phyloP scores from a whole-genome alignment of 2,113 vertebrate species.

The Nothocercus julius region DNA sequence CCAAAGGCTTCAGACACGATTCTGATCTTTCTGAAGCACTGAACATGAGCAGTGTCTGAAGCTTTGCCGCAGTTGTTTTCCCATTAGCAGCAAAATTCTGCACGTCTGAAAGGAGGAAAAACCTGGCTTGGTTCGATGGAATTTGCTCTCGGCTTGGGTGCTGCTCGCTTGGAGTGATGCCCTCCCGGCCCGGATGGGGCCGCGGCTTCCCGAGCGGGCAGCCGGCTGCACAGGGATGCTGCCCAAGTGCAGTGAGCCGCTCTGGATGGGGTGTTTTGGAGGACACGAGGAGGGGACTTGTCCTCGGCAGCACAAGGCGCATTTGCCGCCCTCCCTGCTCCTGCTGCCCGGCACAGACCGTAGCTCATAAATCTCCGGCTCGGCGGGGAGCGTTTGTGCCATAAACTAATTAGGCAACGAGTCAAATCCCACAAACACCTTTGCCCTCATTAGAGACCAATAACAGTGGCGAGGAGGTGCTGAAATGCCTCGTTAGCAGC shows the following conservation, averaged over 20 bases:
- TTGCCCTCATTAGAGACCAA: conserved; percentile 21
- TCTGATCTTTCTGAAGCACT: neutral
- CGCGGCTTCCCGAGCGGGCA: neutral
- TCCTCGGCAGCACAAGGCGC: neutral
- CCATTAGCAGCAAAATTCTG: neutral
- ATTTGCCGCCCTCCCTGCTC: neutral
- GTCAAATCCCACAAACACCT: neutral
- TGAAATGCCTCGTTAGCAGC: neutral
- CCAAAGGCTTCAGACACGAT: neutral
- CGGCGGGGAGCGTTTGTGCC: neutral
- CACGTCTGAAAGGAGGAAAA: too few relatives aligned
- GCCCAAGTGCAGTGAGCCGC: neutral
- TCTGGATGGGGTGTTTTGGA: neutral
- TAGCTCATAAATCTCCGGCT: neutral
- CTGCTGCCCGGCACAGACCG: neutral
- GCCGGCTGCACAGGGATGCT: neutral
- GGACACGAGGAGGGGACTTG: neutral
- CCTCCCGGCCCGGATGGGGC: neutral
- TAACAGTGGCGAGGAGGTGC: neutral
- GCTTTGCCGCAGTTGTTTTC: neutral
- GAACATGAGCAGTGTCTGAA: neutral
- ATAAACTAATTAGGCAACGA: conserved; percentile 4
- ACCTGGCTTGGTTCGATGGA: neutral
- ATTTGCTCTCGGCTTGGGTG: neutral
- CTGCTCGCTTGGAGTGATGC: neutral